Evolutionary conservation across 2,888 invertebrate species (phyloP).

Genomic region (Synergus itoensis): DNA sequence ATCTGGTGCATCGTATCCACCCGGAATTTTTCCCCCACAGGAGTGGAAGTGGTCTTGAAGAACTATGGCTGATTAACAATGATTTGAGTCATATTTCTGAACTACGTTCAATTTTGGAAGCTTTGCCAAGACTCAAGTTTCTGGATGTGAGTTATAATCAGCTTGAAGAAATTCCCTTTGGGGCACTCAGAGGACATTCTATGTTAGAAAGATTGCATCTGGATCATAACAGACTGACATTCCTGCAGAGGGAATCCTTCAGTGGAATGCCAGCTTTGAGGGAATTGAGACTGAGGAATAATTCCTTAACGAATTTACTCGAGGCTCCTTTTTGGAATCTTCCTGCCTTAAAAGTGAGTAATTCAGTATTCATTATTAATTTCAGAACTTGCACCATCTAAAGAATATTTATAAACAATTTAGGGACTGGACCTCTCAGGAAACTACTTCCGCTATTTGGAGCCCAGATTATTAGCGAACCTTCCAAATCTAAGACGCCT

Average conservation of each 20-base stretch:
- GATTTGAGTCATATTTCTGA: slow-evolving; percentile 88
- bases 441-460: slow-evolving; percentile 86
- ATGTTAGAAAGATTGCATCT: slow-evolving; percentile 89
- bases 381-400: neutral
- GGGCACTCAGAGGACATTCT: slow-evolving; percentile 88
- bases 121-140: slow-evolving; percentile 87
- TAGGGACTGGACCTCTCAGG: slow-evolving; percentile 88
- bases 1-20: slow-evolving; percentile 87
- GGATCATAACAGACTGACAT: slow-evolving; percentile 87
- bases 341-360: slow-evolving; percentile 84
- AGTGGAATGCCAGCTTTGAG: slow-evolving; percentile 90
- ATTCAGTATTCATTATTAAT: neutral
- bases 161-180: slow-evolving; percentile 87
- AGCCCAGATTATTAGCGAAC: slow-evolving; percentile 86
- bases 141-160: slow-evolving; percentile 90
- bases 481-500: slow-evolving; percentile 87
- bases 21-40: slow-evolving; percentile 90
- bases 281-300: slow-evolving; percentile 90
- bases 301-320: slow-evolving; percentile 87
- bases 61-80: slow-evolving; percentile 87
- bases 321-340: slow-evolving; percentile 91
- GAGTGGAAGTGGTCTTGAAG: slow-evolving; percentile 87
- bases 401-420: slow-evolving; percentile 46
- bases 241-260: slow-evolving; percentile 89
- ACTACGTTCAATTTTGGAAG: slow-evolving; percentile 86